Evolutionary conservation across 2,797 vertebrate genomes (phyloP), one percentile per base, ranked within the genome.

Genomic region (Pelodytes ibericus): DNA sequence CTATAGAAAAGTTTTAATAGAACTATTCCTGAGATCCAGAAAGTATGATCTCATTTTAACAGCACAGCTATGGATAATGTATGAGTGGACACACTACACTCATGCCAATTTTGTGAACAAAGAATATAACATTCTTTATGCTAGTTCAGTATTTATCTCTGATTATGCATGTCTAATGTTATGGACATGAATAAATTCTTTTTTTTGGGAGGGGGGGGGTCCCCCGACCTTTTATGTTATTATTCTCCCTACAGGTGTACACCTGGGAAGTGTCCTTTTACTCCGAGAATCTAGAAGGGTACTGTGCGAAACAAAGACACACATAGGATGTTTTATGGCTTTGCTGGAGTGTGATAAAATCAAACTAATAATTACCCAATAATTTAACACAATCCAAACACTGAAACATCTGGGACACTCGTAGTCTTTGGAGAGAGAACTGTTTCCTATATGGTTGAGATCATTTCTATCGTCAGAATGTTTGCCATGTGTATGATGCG

Each of bases 401-500:
- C 39, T 41, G 49, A 60, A 60, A 72, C 41, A 61, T 53, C 39
- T 60, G 70, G 9, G 41, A 41, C 53, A 36, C 58, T 75, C 64
- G 79, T 82, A 62, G 53, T 44, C 41, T 20, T 0, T 72, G 44
- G 39, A 62, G 60, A 72, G 75, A 83, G 86, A 89, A 85, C 80
- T 8, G 81, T 86, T 84, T 84, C 82, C 81, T 78, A 86, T 84
- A 82, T 80, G 83, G 44, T 79, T 82, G 80, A 81, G 83, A 82
- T 83, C 53, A 65, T 86, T 86, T 83, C 82, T 84, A 81, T 80
- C 74, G 70, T 27, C 53, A 83, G 85, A 87, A 82, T 15, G 72
- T 88, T 90, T 89, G 88, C 83, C 79, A 74, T 27, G 80, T 78
- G 86, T 84, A 87, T 85, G 87, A 86, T 82, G 82, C 83, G 69